phyloP scores from a whole-genome alignment of 2,888 invertebrate genomes.

The Chaitophorus viminalis region DNA sequence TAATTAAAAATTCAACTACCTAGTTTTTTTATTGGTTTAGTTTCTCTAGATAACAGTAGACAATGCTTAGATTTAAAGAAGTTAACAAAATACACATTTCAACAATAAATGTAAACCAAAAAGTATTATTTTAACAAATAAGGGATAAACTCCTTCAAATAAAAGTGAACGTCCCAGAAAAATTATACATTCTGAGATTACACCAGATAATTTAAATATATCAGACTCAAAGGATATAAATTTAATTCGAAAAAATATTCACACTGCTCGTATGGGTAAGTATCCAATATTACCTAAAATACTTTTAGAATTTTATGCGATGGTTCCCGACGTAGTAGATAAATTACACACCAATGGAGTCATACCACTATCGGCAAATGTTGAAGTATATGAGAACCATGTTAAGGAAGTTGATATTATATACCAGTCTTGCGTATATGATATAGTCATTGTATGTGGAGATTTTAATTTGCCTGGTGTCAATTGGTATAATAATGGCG shows the following conservation, averaged over 20 bases:
- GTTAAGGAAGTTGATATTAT: constrained; percentile 16
- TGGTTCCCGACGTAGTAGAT: no score
- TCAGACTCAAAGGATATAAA: no score
- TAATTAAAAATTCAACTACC: constrained; percentile 5
- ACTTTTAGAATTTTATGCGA: no score
- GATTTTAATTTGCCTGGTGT: constrained; percentile 32
- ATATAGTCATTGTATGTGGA: constrained; percentile 26
- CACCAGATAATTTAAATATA: no score
- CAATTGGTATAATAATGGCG: not conserved
- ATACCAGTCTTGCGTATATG: constrained; percentile 8
- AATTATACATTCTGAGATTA: no score
- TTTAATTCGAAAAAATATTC: no score
- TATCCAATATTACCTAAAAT: no score
- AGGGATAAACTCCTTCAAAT: constrained; percentile 1
- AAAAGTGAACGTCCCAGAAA: no score
- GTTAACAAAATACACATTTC: constrained; percentile 9
- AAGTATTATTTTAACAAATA: constrained; percentile 4
- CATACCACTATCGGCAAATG: constrained; percentile 15
- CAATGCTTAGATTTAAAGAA: constrained; percentile 11
- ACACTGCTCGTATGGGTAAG: no score
- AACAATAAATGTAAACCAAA: not conserved
- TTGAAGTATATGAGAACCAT: constrained; percentile 24
- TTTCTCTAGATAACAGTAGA: constrained; percentile 10
- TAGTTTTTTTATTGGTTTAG: constrained; percentile 13
- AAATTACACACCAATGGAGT: no score